Base-by-base conservation (phyloP, 2,797 vertebrate species). In the Gymnocypris eckloni region DNA sequence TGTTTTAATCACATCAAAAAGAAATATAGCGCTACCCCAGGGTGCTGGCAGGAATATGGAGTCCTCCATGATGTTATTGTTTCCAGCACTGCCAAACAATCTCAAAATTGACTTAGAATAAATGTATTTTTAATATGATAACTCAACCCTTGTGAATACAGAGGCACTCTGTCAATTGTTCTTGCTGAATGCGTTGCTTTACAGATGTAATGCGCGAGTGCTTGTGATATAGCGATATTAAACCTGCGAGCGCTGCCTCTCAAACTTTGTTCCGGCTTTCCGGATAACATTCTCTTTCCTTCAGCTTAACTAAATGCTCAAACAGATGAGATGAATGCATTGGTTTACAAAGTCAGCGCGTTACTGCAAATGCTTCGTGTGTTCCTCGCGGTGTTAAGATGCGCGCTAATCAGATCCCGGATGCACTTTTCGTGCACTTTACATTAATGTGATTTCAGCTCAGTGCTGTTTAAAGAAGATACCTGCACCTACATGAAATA, bases 71-170 rank as follows among this genome's bases (percentile, higher is more conserved):
- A 87, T 90, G 86, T 90, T 90, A 90, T 90, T 90, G 89, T 90
- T 90, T 90, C 82, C 89, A 89, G 87, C 84, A 85, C 89, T 90
- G 87, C 87, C 88, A 90, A 90, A 90, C 89, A 90, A 90, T 90
- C 87, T 88, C 79, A 85, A 86, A 89, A 90, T 90, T 90, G 89
- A 90, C 89, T 90, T 90, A 90, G 89, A 90, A 90, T 90, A 90
- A 90, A 90, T 90, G 87, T 90, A 90, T 90, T 90, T 90, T 90
- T 89, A 90, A 90, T 90, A 86, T 86, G 89, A 90, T 90, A 90
- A 90, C 89, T 90, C 87, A 89, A 87, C 87, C 89, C 89, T 79
- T 78, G 89, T 87, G 89, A 90, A 90, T 88, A 90, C 85, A 90
- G 84, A 87, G 79, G 79, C 84, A 77, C 87, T 87, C 87, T 90